phyloP scores from a whole-genome alignment of 2,797 vertebrate genomes.

The Diplodus puntazzo region DNA sequence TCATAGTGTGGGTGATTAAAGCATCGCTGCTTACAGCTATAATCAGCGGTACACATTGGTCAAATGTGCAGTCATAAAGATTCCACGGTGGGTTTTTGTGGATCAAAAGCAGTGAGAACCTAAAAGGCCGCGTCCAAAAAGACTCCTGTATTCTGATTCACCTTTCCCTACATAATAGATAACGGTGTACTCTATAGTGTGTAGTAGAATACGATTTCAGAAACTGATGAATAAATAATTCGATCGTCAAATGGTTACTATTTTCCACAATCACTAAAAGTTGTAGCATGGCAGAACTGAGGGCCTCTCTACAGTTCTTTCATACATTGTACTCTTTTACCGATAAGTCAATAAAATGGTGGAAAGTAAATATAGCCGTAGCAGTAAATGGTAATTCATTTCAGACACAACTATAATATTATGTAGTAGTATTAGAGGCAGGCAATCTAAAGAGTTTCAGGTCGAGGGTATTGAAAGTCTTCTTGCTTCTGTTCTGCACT shows the following conservation, averaged over 20 bases:
- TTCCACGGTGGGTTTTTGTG: slow-evolving; percentile 15
- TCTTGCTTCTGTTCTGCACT: no score
- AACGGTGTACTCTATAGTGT: no score
- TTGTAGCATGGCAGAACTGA: background rate
- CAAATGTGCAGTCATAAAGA: background rate
- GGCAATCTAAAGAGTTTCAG: no score
- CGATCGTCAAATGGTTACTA: background rate
- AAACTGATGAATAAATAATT: background rate
- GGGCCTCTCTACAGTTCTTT: no score
- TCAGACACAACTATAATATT: no score
- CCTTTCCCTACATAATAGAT: background rate
- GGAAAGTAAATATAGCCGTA: no score
- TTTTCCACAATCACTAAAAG: background rate
- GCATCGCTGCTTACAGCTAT: slow-evolving; percentile 14
- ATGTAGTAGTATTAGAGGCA: no score
- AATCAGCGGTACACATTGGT: background rate
- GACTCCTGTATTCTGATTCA: background rate
- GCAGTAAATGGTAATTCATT: no score
- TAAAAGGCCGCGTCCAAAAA: background rate
- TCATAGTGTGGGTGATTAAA: slow-evolving; percentile 29
- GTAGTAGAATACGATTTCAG: background rate
- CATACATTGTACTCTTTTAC: background rate
- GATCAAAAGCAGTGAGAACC: background rate
- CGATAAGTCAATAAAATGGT: no score
- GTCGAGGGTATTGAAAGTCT: no score